Conservation (phyloP, 2,113 vertebrate genomes). For the Rhinopomastus cyanomelas region DNA sequence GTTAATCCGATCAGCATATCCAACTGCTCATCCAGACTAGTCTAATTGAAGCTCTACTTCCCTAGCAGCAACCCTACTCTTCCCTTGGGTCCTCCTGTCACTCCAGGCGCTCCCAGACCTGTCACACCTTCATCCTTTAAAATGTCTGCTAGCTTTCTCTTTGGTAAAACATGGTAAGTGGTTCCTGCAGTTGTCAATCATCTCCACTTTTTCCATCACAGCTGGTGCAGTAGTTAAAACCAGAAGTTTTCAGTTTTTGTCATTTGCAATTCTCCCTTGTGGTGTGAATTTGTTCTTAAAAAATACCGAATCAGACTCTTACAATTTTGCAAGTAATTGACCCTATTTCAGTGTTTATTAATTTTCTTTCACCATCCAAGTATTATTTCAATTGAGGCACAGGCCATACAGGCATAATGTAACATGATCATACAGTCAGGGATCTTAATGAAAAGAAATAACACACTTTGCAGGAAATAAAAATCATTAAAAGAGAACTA, state of each 20-base stretch:
- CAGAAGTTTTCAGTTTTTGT: neutral
- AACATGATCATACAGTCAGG: neutral
- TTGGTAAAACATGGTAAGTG: neutral
- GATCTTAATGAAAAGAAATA: neutral
- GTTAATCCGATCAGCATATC: neutral
- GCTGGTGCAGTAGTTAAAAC: neutral
- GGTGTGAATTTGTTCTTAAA: neutral
- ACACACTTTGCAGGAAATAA: neutral
- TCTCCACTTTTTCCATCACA: neutral
- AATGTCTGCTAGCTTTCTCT: neutral
- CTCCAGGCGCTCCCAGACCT: rapidly evolving
- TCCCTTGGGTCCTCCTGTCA: neutral
- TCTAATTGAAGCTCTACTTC: rapidly evolving
- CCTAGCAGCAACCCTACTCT: neutral
- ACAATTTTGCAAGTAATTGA: neutral
- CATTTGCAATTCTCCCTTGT: neutral
- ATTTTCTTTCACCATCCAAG: neutral
- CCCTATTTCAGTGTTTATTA: neutral
- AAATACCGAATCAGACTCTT: neutral
- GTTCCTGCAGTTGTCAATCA: neutral
- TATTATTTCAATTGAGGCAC: neutral
- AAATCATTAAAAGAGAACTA: neutral
- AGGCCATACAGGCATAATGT: no score
- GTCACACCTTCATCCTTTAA: neutral
- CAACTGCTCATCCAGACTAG: rapidly evolving